Percentiles rank a stretch among this genome's conserved stretches.
These are phyloP conservation scores for Parnassius smintheus DNA, from an alignment of 2,888 invertebrate genomes.

Conservation along the genomic window DNA sequence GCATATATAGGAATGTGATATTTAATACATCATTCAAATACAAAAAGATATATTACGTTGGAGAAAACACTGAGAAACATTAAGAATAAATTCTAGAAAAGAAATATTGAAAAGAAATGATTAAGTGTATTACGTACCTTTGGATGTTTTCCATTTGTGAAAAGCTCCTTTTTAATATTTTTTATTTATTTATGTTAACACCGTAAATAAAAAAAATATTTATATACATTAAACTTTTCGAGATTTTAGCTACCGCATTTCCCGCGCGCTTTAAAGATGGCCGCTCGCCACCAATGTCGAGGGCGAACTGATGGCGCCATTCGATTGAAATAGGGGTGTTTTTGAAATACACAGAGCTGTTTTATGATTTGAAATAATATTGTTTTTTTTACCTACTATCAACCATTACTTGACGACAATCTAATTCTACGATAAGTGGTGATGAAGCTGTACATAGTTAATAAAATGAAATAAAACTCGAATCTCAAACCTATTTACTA, in stretches of 20 bases:
- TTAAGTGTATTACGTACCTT: conserved; percentile 15
- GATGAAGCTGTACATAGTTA: too few relatives aligned
- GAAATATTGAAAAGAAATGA: not conserved
- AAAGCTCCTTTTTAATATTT: not conserved
- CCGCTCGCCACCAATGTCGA: conserved; percentile 42
- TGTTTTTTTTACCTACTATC: too few relatives aligned
- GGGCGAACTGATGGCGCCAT: conserved; percentile 51
- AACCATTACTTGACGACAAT: too few relatives aligned
- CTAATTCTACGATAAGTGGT: too few relatives aligned
- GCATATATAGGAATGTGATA: too few relatives aligned
- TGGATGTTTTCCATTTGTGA: conserved; percentile 21
- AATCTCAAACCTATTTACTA: too few relatives aligned
- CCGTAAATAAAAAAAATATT: not conserved
- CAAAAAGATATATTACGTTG: too few relatives aligned
- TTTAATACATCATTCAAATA: too few relatives aligned
- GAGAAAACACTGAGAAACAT: not conserved
- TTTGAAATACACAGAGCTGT: conserved; percentile 48
- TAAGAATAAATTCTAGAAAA: not conserved
- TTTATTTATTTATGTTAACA: not conserved
- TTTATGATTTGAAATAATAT: conserved; percentile 6
- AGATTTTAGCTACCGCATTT: conserved; percentile 5
- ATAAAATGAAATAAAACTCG: too few relatives aligned
- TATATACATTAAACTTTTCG: not conserved
- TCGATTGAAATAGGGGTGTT: conserved; percentile 43
- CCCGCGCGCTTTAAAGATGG: conserved; percentile 30